Conservation (phyloP, 2,888 invertebrate genomes). For the Parnassius glacialis region DNA sequence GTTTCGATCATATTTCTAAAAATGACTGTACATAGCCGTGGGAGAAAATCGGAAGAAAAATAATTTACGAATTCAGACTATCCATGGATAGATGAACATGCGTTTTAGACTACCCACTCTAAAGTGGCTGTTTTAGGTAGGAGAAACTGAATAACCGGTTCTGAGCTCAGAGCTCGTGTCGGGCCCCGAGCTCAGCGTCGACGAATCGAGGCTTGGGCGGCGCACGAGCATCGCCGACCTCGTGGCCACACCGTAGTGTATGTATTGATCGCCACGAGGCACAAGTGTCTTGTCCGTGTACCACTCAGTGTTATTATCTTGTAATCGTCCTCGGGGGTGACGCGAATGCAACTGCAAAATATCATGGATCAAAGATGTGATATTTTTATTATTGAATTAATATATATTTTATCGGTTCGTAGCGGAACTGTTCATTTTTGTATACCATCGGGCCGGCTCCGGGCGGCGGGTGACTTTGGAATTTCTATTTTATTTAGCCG, state of each 20-base stretch:
- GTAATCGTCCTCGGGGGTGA: constrained; percentile 44
- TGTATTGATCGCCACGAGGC: constrained; percentile 52
- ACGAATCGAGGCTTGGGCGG: constrained; percentile 19
- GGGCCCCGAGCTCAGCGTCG: constrained; percentile 52
- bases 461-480: neutral
- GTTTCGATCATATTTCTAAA: too few relatives aligned
- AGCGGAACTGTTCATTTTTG: constrained; percentile 13
- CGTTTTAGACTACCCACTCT: too few relatives aligned
- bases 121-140: too few relatives aligned
- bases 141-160: too few relatives aligned
- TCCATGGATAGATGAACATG: too few relatives aligned
- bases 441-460: constrained; percentile 24
- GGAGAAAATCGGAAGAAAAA: too few relatives aligned
- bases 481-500: constrained; percentile 1
- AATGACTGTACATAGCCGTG: too few relatives aligned
- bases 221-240: too few relatives aligned
- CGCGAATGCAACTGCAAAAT: constrained; percentile 64
- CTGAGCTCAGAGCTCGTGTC: constrained; percentile 41
- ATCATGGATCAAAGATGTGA: constrained; percentile 76
- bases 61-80: too few relatives aligned
- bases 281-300: constrained; percentile 51
- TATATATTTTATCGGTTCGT: constrained; percentile 52
- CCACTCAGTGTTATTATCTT: constrained; percentile 28
- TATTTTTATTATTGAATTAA: constrained; percentile 64
- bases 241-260: constrained; percentile 65